Evolutionary conservation across 1,140 invertebrate genomes (phyloP).

Genomic region (Dendrolimus punctatus): DNA sequence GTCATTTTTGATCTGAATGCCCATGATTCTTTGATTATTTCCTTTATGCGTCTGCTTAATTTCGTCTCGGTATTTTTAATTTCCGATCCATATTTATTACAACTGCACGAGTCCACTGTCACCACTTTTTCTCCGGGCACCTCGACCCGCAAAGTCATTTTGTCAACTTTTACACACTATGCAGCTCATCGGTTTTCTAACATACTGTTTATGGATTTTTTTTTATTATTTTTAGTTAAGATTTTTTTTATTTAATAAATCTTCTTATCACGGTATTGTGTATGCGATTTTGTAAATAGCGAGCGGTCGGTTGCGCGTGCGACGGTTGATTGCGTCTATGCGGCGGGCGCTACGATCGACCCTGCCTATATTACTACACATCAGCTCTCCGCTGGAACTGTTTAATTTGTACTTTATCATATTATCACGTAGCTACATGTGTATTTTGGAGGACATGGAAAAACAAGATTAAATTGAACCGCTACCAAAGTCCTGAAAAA

Average conservation of each 20-base stretch:
- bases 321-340: conserved; percentile 26
- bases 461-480: too few species aligned
- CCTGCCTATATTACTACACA: conserved; percentile 46
- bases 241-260: conserved; percentile 2
- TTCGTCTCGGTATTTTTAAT: conserved; percentile 41
- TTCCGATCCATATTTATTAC: conserved; percentile 42
- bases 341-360: conserved; percentile 34
- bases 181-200: conserved; percentile 51
- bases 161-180: conserved; percentile 32
- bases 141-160: conserved; percentile 66
- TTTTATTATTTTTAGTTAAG: conserved; percentile 16
- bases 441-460: conserved; percentile 3
- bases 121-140: conserved; percentile 57
- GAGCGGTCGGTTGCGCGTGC: conserved; percentile 40
- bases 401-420: conserved; percentile 65
- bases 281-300: conserved; percentile 1
- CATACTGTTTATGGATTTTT: conserved; percentile 24
- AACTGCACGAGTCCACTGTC: conserved; percentile 52
- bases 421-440: conserved; percentile 46
- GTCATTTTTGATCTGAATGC: conserved; percentile 66
- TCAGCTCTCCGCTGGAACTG: conserved; percentile 45
- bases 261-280: conserved; percentile 6
- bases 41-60: conserved; percentile 46
- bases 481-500: too few species aligned
- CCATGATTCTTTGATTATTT: conserved; percentile 54